A percentile compares a stretch with the other conserved stretches of the same genome.
phyloP scores from a whole-genome alignment of 2,113 vertebrate species.

The Passer domesticus region DNA sequence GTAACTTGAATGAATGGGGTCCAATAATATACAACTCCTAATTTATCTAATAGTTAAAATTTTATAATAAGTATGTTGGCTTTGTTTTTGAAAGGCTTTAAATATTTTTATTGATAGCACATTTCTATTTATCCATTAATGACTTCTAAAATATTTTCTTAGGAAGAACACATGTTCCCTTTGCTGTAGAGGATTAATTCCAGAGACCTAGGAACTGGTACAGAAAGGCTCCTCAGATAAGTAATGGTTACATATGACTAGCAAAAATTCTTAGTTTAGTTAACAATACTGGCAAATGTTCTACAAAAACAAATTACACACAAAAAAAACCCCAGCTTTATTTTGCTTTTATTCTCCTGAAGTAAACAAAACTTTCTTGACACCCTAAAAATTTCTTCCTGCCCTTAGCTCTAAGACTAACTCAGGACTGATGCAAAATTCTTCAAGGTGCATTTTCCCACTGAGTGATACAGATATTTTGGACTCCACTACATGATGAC shows the following conservation, averaged over 20 bases:
- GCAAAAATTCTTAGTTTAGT: background rate
- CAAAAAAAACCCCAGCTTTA: background rate
- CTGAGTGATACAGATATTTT: background rate
- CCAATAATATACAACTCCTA: background rate
- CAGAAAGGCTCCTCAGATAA: background rate
- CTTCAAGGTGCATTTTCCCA: background rate
- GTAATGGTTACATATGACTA: background rate
- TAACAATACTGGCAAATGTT: background rate
- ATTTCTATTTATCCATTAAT: background rate
- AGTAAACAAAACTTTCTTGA: background rate
- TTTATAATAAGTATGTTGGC: background rate
- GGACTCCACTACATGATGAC: background rate
- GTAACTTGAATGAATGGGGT: background rate
- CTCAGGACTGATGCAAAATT: background rate
- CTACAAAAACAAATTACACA: background rate
- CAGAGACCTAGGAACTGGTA: background rate
- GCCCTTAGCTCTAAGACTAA: background rate
- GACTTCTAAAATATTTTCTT: background rate
- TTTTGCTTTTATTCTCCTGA: background rate
- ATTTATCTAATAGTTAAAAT: background rate
- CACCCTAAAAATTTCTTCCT: background rate
- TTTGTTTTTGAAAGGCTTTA: background rate
- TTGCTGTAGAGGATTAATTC: background rate
- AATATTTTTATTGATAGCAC: background rate
- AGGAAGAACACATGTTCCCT: background rate